Percentiles rank a stretch among this genome's conserved stretches.
These are phyloP conservation scores for Diorhabda carinulata DNA, from an alignment of 1,140 invertebrate genomes.

Conservation along the genomic window DNA sequence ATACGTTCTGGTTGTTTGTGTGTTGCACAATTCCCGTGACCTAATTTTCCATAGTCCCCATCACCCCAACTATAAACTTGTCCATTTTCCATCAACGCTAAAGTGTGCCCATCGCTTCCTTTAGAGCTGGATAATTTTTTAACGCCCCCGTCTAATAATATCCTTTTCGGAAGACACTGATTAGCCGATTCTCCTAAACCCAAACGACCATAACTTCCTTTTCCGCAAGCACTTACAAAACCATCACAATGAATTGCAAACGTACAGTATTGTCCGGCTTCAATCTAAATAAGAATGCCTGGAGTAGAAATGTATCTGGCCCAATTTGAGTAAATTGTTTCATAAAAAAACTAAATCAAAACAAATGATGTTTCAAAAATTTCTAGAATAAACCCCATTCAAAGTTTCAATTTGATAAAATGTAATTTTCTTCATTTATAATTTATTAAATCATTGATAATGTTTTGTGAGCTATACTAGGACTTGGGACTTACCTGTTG, in stretches of 20 bases:
- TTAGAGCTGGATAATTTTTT: slow-evolving; percentile 52
- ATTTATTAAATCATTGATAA: too few relatives aligned
- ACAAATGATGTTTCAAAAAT: too few relatives aligned
- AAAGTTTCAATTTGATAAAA: too few relatives aligned
- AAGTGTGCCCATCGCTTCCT: slow-evolving; percentile 81
- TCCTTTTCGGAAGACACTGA: slow-evolving; percentile 84
- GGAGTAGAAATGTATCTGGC: too few relatives aligned
- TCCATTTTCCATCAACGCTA: slow-evolving; percentile 91
- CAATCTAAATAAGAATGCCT: slow-evolving; percentile 49
- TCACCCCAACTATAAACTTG: slow-evolving; percentile 96
- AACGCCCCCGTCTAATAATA: slow-evolving; percentile 45
- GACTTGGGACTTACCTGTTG: slow-evolving; percentile 50
- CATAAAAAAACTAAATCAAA: too few relatives aligned
- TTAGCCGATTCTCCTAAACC: slow-evolving; percentile 93
- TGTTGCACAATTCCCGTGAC: slow-evolving; percentile 58
- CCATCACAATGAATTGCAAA: slow-evolving; percentile 61
- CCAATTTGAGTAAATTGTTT: too few relatives aligned
- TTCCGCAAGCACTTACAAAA: slow-evolving; percentile 87
- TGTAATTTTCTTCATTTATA: too few relatives aligned
- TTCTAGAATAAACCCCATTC: too few relatives aligned
- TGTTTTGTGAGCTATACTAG: too few relatives aligned
- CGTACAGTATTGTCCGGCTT: slow-evolving; percentile 67
- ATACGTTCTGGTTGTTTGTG: slow-evolving; percentile 57
- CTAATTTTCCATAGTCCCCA: slow-evolving; percentile 94
- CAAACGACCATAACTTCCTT: slow-evolving; percentile 87